Base-by-base conservation (phyloP, 2,888 invertebrate genomes). In the Seira ritae region DNA sequence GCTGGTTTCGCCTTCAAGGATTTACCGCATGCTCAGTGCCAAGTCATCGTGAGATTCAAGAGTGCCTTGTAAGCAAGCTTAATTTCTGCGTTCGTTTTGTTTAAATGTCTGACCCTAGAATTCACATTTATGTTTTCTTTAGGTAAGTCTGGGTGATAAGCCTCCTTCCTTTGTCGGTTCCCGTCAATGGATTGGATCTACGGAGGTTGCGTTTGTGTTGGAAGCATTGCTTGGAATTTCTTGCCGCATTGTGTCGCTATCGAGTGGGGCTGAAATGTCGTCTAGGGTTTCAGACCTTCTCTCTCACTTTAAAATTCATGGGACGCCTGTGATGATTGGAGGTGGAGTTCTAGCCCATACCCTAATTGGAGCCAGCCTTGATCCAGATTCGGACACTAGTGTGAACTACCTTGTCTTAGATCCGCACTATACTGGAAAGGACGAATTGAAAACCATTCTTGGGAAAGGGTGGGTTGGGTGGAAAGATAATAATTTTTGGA, bases 301-400 rank as follows among this genome's bases (percentile, higher is more conserved):
- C 1, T 93, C 95, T 90, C 99, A 99, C 92, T 99, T 99, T 90
- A 93, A 95, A 89, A 95, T 94, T 66, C 95, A 97, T 90, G 99
- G 99, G 72, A 96, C 97, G 31, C 99, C 99, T 22, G 94, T 99
- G 81, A 99, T 99, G 99, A 98, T 99, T 89, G 99, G 98, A 90
- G 99, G 99, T 22, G 99, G 98, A 86, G 97, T 98, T 50, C 92
- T 98, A 89, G 99, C 99, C 0, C 99, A 99, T 90, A 99, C 99
- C 66, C 98, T 99, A 88, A 92, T 99, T 77, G 99, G 99, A 0
- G 94, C 99, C 0, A 86, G 86, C 65, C 81, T 87, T 15, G 96
- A 97, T 90, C 96, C 95, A 90, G 93, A 94, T 65, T 92, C 92
- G 19, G 95, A 95, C 10, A 96, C 95, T 20, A 95, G 96, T 85